Base-by-base conservation (phyloP, 2,113 vertebrate species). In the Merops nubicus region DNA sequence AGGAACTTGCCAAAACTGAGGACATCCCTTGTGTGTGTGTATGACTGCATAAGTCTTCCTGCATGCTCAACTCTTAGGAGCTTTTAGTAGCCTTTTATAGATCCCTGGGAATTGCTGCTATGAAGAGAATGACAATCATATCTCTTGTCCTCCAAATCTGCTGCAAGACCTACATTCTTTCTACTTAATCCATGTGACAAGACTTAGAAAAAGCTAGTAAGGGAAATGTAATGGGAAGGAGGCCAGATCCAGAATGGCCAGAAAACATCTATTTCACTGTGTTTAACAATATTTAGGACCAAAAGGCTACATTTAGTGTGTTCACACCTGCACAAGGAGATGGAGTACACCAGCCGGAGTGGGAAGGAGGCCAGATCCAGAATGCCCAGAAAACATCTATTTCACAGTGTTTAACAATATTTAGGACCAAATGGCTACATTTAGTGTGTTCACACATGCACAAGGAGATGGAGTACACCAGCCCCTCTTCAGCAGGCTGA, bases 171-270 rank as follows among this genome's bases (percentile, higher is more conserved):
- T 82, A 2, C 47, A n/a, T 68, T 79, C n/a, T 72, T 89, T 87
- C 60, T 59, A 25, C 47, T 89, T 82, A n/a, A 68, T 68, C 48
- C 13, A 1, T 19, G 15, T 69, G 22, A 54, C 0, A 0, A 86
- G 21, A 50, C n/a, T 65, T 80, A 11, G 43, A 69, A 79, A 73
- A 69, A 19, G 4, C 42, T 69, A 57, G 18, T 23, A 45, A 53
- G 33, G 33, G 38, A 76, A 91, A 69, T 28, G 8, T 59, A 63
- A 13, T 42, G 13, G 45, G 26, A 60, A 76, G 21, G 16, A 77
- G 14, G 26, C 15, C 48, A 83, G 62, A 76, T 22, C 20, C 31
- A 72, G 38, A 88, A 83, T 53, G 12, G 38, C 29, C 38, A 31
- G 34, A 74, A 80, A 69, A 62, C 9, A 54, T 42, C 4, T 57